Percentiles rank a stretch among this genome's conserved stretches.
phyloP scores from a whole-genome alignment of 1,140 invertebrate genomes.

The Hirudo medicinalis region DNA sequence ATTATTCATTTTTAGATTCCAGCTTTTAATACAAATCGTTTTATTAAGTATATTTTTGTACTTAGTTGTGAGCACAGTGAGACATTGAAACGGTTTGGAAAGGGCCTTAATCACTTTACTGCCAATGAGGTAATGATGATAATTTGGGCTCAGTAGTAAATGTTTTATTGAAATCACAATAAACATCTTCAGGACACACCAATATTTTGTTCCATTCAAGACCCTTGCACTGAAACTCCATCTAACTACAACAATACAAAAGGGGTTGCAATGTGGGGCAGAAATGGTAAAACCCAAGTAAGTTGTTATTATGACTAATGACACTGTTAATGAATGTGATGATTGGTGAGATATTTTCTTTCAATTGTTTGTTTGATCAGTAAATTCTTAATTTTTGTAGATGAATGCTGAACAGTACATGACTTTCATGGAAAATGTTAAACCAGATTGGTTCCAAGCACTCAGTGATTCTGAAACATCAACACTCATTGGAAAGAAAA shows the following conservation, averaged over 20 bases:
- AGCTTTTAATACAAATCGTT: no score
- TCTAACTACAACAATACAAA: constrained; percentile 54
- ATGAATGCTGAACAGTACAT: constrained; percentile 38
- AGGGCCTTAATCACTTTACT: constrained; percentile 16
- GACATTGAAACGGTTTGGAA: constrained; percentile 2
- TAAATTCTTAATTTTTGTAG: constrained; percentile 1
- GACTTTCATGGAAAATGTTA: constrained; percentile 56
- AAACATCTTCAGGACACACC: constrained; percentile 40
- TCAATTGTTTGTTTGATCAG: neutral
- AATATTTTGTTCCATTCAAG: constrained; percentile 52
- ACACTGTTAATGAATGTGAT: neutral
- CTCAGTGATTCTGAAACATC: constrained; percentile 68
- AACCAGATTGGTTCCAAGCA: constrained; percentile 63
- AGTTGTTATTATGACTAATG: neutral
- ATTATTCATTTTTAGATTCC: neutral
- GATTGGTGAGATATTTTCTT: no score
- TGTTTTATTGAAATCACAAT: neutral
- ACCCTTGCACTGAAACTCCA: constrained; percentile 48
- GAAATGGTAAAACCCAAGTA: constrained; percentile 52
- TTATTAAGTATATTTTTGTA: no score
- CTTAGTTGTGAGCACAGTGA: constrained; percentile 7
- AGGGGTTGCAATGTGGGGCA: constrained; percentile 56
- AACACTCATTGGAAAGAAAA: constrained; percentile 51
- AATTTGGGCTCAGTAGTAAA: neutral
- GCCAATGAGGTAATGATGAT: constrained; percentile 4